Conservation (phyloP, 2,797 vertebrate genomes). For the Schizopygopsis malacanthus region DNA sequence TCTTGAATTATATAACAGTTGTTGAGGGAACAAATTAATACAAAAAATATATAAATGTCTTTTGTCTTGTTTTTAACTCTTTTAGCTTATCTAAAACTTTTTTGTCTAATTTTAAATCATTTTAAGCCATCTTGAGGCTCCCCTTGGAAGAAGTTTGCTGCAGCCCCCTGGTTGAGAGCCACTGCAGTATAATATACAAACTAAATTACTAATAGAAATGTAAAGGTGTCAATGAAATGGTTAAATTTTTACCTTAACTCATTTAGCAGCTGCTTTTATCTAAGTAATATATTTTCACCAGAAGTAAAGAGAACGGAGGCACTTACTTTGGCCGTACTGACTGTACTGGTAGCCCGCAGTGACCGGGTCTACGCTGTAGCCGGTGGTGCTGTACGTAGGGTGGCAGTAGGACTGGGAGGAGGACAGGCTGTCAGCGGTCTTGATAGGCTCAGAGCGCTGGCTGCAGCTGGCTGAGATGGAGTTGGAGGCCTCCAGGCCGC, state of each 20-base stretch:
- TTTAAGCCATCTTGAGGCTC: background rate
- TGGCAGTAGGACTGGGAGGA: conserved; percentile 96
- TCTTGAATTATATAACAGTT: background rate
- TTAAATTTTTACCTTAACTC: background rate
- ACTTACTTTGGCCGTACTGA: conserved; percentile 97
- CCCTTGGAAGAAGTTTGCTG: background rate
- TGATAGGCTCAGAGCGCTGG: conserved; percentile 89
- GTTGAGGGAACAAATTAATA: background rate
- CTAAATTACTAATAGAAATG: background rate
- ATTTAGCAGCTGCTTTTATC: background rate
- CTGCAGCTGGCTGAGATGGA: conserved; percentile 92
- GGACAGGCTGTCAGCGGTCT: conserved; percentile 89
- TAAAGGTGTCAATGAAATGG: background rate
- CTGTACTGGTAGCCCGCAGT: conserved; percentile 93
- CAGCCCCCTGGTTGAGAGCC: background rate
- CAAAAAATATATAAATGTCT: background rate
- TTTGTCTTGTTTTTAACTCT: background rate
- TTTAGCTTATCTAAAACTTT: too few species aligned
- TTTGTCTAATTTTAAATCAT: background rate
- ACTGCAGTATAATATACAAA: background rate
- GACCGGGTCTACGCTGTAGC: conserved; percentile 95
- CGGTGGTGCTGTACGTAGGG: conserved; percentile 91
- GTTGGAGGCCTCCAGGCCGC: conserved; percentile 87
- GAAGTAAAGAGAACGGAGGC: background rate
- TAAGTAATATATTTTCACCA: background rate